Percentiles rank a stretch among this genome's conserved stretches.
Conservation (phyloP, 2,888 invertebrate genomes). For the Strigamia transsilvanica region DNA sequence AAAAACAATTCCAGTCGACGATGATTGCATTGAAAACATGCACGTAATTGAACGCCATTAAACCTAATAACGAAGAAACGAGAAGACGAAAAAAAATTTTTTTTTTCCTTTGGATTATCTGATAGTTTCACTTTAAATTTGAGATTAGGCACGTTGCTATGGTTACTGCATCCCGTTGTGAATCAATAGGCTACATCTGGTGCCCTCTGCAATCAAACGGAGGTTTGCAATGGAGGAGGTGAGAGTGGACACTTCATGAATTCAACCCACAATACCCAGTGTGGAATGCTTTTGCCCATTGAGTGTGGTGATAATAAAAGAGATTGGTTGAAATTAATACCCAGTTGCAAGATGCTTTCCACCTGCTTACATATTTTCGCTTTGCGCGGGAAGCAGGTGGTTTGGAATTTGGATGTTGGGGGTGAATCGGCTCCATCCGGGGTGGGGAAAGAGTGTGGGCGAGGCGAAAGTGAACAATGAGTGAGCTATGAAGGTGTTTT, state of each 20-base stretch:
- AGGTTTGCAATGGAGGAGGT: conserved; percentile 18
- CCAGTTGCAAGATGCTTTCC: background rate
- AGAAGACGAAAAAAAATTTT: too few relatives aligned
- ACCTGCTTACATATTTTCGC: too few relatives aligned
- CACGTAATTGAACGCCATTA: too few relatives aligned
- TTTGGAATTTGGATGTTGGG: too few relatives aligned
- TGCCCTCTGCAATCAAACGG: conserved; percentile 38
- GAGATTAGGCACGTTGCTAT: conserved; percentile 31
- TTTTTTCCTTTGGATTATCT: background rate
- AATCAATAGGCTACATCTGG: conserved; percentile 38
- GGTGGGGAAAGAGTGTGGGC: too few relatives aligned
- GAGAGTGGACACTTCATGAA: conserved; percentile 38
- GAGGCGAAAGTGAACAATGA: too few relatives aligned
- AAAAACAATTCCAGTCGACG: background rate
- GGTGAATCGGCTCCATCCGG: too few relatives aligned
- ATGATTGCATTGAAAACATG: too few relatives aligned
- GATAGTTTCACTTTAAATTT: conserved; percentile 19
- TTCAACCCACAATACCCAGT: conserved; percentile 25
- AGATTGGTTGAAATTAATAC: conserved; percentile 3
- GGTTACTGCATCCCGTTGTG: conserved; percentile 24
- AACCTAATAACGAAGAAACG: too few relatives aligned
- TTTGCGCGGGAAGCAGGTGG: too few relatives aligned
- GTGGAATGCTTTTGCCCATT: conserved; percentile 24
- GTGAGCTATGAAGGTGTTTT: too few relatives aligned
- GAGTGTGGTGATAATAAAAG: conserved; percentile 21